phyloP scores from a whole-genome alignment of 2,113 vertebrate species.

The Pangasianodon gigas region DNA sequence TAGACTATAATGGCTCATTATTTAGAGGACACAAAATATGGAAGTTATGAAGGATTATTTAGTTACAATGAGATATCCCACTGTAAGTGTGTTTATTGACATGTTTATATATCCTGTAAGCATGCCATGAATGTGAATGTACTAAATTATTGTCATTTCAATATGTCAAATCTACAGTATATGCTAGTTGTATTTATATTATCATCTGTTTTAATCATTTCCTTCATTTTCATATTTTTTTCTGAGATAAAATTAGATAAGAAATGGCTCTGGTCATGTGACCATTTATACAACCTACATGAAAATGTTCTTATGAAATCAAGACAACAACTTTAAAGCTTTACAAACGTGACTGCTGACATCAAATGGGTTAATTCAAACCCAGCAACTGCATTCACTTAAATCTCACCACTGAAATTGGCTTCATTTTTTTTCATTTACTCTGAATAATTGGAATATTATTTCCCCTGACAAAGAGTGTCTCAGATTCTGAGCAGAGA shows the following conservation, averaged over 20 bases:
- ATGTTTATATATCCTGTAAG: not conserved
- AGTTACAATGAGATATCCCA: not conserved
- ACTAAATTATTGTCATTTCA: not conserved
- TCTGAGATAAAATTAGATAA: not conserved
- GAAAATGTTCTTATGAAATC: not conserved
- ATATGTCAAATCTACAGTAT: not conserved
- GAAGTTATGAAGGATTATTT: not conserved
- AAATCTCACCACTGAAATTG: slow-evolving; percentile 53
- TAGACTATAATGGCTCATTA: not conserved
- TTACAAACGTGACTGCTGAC: not conserved
- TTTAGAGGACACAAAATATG: not conserved
- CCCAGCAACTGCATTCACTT: slow-evolving; percentile 40
- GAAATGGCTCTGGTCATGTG: not conserved
- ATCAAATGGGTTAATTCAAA: slow-evolving; percentile 52
- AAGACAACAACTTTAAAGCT: not conserved
- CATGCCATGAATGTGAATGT: not conserved
- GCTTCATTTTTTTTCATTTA: slow-evolving; percentile 66
- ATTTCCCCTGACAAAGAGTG: slow-evolving; percentile 57
- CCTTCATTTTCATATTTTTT: not conserved
- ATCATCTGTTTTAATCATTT: not conserved
- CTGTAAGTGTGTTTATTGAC: not conserved
- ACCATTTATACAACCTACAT: not conserved
- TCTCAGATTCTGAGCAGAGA: slow-evolving; percentile 43
- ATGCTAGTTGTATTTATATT: not conserved
- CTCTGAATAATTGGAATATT: slow-evolving; percentile 64